phyloP scores from a whole-genome alignment of 2,888 invertebrate genomes.

The Amblyjoppa proteus region DNA sequence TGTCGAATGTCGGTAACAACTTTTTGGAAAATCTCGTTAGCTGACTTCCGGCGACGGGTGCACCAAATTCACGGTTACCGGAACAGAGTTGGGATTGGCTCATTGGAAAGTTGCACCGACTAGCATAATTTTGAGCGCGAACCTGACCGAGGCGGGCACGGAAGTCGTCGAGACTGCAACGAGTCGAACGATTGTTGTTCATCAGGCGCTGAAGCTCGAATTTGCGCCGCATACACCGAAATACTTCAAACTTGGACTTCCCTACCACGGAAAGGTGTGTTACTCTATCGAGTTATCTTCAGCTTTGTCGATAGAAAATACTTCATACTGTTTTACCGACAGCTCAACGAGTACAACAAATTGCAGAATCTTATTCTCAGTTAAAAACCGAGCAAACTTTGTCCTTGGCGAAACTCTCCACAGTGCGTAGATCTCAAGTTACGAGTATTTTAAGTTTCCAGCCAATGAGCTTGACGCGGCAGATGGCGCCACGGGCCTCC shows the following conservation, averaged over 20 bases:
- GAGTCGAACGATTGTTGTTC: conserved; percentile 87
- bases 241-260: conserved; percentile 90
- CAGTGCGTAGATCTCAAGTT: too few species aligned
- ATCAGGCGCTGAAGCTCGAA: conserved; percentile 87
- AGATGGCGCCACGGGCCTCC: too few species aligned
- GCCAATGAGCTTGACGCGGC: too few species aligned
- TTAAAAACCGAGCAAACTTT: too few species aligned
- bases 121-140: conserved; percentile 84
- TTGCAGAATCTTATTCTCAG: too few species aligned
- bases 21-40: conserved; percentile 14
- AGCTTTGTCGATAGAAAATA: not conserved
- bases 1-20: not conserved
- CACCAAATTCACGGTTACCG: conserved; percentile 80
- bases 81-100: conserved; percentile 80
- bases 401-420: too few species aligned
- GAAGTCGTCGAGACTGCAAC: conserved; percentile 88
- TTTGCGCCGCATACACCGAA: conserved; percentile 87
- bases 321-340: not conserved
- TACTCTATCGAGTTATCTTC: not conserved
- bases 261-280: conserved; percentile 89
- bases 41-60: conserved; percentile 80
- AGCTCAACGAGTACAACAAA: too few species aligned
- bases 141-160: conserved; percentile 88
- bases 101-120: conserved; percentile 82
- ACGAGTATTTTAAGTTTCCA: too few species aligned